Evolutionary conservation across 2,797 vertebrate genomes (phyloP), one percentile per base, ranked within the genome.

Genomic region (Cetoscarus ocellatus): DNA sequence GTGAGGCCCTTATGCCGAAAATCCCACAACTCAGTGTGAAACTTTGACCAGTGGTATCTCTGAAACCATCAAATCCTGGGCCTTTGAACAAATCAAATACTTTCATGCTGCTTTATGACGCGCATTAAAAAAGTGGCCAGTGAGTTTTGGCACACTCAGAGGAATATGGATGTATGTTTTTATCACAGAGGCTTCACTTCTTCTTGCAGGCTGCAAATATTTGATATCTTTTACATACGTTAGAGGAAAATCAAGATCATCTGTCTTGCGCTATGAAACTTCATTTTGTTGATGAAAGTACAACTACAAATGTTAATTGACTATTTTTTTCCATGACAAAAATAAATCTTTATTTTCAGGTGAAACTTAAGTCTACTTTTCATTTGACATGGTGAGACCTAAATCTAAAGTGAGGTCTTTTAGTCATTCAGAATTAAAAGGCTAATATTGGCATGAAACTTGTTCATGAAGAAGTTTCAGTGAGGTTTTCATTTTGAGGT

Each of bases 221-320:
- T 67, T 70, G 68, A 73, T 80, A 76, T 75, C 67, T 80, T 75
- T 72, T 72, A 45, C 84, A 68, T 77, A 78, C 70, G 78, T 60
- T 55, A 87, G 74, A 36, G 47, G 40, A 70, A 70, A 72, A 67
- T 60, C 49, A 39, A 34, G 48, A 62, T 44, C 64, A 61, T 81
- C 69, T 58, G 52, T 18, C 10, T 65, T 64, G 18, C n/a, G 35
- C 68, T 88, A 86, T 86, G 69, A 86, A 90, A 80, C 54, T 83
- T 80, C 4, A 27, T 27, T 27, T 27, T 27, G 27, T 27, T 27
- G 27, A 27, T 27, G 27, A 27, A 27, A 27, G 27, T 27, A 27
- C 4, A 4, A 27, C 27, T 27, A 27, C 27, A 27, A 27, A 27
- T 27, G 27, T 4, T 27, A 27, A 27, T 27, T 27, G 27, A 4